Percentiles rank a stretch among this genome's conserved stretches.
Evolutionary conservation across 2,888 invertebrate species (phyloP).

Genomic region (Drosophila tripunctata): DNA sequence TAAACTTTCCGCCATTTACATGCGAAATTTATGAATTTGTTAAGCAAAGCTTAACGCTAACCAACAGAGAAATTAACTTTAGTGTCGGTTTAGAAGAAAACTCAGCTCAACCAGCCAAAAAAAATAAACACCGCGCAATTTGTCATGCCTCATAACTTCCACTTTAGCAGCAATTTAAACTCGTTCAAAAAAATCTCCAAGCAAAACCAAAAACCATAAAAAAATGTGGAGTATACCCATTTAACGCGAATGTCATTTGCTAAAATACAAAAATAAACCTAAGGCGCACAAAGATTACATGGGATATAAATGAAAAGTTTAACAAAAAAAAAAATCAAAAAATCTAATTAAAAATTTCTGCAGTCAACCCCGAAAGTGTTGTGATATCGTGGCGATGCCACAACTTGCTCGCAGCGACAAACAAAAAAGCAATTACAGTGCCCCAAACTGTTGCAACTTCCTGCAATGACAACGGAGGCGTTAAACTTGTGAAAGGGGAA

Average conservation of each 20-base stretch:
- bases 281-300: slow-evolving; percentile 57
- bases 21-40: background rate
- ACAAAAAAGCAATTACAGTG: slow-evolving; percentile 82
- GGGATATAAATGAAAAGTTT: background rate
- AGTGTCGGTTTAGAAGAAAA: background rate
- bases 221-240: slow-evolving; percentile 44
- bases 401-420: slow-evolving; percentile 49
- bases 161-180: slow-evolving; percentile 50
- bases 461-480: slow-evolving; percentile 69
- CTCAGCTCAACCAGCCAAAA: slow-evolving; percentile 1
- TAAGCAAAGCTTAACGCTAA: slow-evolving; percentile 5
- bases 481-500: slow-evolving; percentile 53
- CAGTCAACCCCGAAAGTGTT: slow-evolving; percentile 27
- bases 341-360: slow-evolving; percentile 77
- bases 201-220: background rate
- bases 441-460: slow-evolving; percentile 81
- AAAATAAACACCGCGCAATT: slow-evolving; percentile 44
- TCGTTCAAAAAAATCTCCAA: slow-evolving; percentile 44
- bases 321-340: slow-evolving; percentile 50
- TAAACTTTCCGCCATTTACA: background rate
- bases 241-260: slow-evolving; percentile 71
- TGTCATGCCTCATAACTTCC: slow-evolving; percentile 64
- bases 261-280: slow-evolving; percentile 62
- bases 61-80: slow-evolving; percentile 19
- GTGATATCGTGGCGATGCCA: background rate